Conservation (phyloP, 2,113 vertebrate genomes). For the Apodemus sylvaticus region DNA sequence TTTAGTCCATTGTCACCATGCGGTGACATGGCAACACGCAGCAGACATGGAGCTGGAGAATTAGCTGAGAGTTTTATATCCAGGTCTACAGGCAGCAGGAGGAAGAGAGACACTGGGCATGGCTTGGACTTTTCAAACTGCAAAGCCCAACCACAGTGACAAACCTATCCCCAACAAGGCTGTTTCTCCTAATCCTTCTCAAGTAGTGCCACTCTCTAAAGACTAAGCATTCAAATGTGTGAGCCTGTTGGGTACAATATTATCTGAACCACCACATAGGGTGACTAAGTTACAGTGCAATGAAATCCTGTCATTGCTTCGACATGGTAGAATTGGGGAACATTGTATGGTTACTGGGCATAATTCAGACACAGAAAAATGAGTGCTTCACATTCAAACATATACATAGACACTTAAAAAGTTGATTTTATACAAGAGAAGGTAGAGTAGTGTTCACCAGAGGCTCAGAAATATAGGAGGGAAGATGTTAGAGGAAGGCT, state of each 20-base stretch:
- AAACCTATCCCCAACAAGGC: neutral
- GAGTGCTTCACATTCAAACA: neutral
- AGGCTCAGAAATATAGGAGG: neutral
- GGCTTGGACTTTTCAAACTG: neutral
- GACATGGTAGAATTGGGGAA: neutral
- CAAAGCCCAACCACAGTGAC: neutral
- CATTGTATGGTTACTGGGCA: neutral
- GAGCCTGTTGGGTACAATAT: neutral
- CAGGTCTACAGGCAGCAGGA: neutral
- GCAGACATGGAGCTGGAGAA: neutral
- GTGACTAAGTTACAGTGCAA: neutral
- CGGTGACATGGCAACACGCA: neutral
- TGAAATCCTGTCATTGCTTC: neutral
- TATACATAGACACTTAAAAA: neutral
- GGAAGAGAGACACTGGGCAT: neutral
- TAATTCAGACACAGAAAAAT: neutral
- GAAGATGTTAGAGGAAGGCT: neutral
- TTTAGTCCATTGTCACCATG: neutral
- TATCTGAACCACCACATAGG: neutral
- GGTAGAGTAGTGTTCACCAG: neutral
- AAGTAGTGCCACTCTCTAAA: neutral
- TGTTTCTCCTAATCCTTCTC: neutral
- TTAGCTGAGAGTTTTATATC: neutral
- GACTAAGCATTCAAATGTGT: neutral
- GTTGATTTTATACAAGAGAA: neutral